Conservation (phyloP, 30 jellyfish, hydroid and myxozoan genomes). For the Aurelia aurita region DNA sequence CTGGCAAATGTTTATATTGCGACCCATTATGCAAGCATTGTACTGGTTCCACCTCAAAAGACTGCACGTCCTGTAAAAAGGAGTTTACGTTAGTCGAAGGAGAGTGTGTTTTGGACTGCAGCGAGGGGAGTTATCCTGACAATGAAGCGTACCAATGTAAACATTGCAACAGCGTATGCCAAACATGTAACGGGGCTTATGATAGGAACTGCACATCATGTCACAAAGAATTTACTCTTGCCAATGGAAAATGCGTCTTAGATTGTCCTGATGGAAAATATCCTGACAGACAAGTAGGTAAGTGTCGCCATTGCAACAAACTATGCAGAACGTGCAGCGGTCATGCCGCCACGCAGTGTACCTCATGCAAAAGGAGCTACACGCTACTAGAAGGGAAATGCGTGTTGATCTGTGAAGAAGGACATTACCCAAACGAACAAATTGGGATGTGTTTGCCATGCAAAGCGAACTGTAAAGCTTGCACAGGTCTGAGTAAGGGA, state of each 20-base stretch:
- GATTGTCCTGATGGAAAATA: slow-evolving; percentile 68
- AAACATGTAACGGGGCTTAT: slow-evolving; percentile 58
- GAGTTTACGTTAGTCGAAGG: slow-evolving; percentile 53
- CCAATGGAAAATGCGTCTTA: slow-evolving; percentile 57
- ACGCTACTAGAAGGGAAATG: slow-evolving; percentile 57
- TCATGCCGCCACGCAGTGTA: slow-evolving; percentile 48
- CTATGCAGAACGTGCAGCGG: slow-evolving; percentile 77
- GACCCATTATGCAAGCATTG: slow-evolving; percentile 59
- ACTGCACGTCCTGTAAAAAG: slow-evolving; percentile 65
- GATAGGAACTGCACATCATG: slow-evolving; percentile 67
- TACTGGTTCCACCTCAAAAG: slow-evolving; percentile 41
- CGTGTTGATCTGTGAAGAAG: slow-evolving; percentile 57
- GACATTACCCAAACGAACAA: slow-evolving; percentile 38
- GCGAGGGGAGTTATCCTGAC: slow-evolving; percentile 60
- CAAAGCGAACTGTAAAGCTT: slow-evolving; percentile 62
- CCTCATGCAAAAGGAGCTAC: slow-evolving; percentile 56
- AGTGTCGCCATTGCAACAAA: slow-evolving; percentile 69
- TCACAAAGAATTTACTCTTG: slow-evolving; percentile 43
- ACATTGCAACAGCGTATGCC: slow-evolving; percentile 50
- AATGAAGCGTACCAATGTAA: slow-evolving; percentile 29
- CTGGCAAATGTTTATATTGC: slow-evolving; percentile 54
- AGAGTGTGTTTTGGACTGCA: slow-evolving; percentile 51
- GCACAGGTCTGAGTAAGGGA: slow-evolving; percentile 69
- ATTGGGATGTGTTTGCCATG: slow-evolving; percentile 68
- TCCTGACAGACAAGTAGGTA: slow-evolving; percentile 3